Conservation (phyloP, 2,797 vertebrate genomes). For the Phoeniculus purpureus region DNA sequence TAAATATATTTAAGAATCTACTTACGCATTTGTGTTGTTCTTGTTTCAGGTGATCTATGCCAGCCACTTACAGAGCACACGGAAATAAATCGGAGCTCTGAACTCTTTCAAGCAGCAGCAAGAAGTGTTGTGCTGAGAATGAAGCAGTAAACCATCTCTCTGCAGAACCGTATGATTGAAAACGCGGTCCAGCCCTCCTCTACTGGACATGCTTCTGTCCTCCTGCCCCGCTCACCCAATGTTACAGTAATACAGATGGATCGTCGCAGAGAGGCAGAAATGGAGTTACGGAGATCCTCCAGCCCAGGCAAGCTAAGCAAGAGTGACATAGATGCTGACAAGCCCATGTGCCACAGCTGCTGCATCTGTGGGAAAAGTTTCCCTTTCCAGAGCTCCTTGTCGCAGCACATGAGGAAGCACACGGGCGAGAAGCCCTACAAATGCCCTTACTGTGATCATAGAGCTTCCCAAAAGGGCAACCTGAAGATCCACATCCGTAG, state of each 20-base stretch:
- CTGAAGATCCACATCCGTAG: slow-evolving; percentile 95
- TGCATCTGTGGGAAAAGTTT: slow-evolving; percentile 95
- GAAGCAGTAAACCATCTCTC: slow-evolving; percentile 59
- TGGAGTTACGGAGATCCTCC: slow-evolving; percentile 80
- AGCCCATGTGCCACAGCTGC: slow-evolving; percentile 84
- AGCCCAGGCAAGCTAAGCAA: slow-evolving; percentile 77
- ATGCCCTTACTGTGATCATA: slow-evolving; percentile 95
- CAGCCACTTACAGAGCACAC: not conserved
- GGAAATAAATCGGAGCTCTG: not conserved
- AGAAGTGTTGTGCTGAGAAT: not conserved
- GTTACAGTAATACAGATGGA: slow-evolving; percentile 79
- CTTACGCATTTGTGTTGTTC: not conserved
- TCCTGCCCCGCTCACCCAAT: not conserved
- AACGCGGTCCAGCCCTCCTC: not conserved
- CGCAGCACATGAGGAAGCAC: slow-evolving; percentile 96
- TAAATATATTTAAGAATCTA: not conserved
- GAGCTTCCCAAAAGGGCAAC: slow-evolving; percentile 95
- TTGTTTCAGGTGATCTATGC: slow-evolving; percentile 72
- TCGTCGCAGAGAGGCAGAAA: slow-evolving; percentile 77
- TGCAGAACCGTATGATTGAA: slow-evolving; percentile 54
- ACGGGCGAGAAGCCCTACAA: slow-evolving; percentile 95
- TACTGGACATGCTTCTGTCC: slow-evolving; percentile 33
- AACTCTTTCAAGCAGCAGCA: not conserved
- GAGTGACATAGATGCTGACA: slow-evolving; percentile 80
- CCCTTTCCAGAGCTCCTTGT: slow-evolving; percentile 94